Percentiles rank a stretch among this genome's conserved stretches.
These are phyloP conservation scores for Drosophila mimetica DNA, from an alignment of 2,888 invertebrate species.

Conservation along the genomic window DNA sequence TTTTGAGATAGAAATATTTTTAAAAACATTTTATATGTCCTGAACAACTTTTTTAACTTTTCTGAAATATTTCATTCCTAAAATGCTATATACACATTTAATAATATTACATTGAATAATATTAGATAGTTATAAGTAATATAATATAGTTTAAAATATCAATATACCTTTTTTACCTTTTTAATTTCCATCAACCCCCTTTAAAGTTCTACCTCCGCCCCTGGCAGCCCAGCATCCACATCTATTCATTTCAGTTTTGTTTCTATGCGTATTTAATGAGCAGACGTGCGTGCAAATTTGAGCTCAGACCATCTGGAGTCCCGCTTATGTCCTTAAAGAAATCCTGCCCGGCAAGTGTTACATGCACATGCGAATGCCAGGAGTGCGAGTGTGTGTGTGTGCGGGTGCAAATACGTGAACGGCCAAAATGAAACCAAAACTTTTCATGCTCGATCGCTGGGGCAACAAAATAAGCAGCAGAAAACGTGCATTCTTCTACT, in stretches of 20 bases:
- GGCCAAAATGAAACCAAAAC: constrained; percentile 80
- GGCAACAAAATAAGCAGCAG: constrained; percentile 41
- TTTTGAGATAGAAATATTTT: no score
- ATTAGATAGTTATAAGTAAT: no score
- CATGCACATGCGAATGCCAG: background rate
- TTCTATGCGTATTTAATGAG: constrained; percentile 78
- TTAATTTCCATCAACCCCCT: background rate
- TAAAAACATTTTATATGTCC: no score
- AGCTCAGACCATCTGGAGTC: constrained; percentile 61
- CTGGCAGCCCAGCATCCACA: constrained; percentile 44
- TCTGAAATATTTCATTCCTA: no score
- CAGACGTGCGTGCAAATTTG: constrained; percentile 76
- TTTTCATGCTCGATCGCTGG: constrained; percentile 79
- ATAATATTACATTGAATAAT: no score
- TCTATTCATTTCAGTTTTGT: constrained; percentile 62
- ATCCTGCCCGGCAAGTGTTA: constrained; percentile 52
- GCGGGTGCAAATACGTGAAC: constrained; percentile 64
- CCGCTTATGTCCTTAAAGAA: constrained; percentile 47
- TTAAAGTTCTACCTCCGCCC: constrained; percentile 8
- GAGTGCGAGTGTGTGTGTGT: constrained; percentile 13
- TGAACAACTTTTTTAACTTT: no score
- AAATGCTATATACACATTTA: no score
- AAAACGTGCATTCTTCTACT: constrained; percentile 66
- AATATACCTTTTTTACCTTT: no score
- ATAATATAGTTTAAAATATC: no score